Evolutionary conservation across 1,140 invertebrate genomes (phyloP), one percentile per base, ranked within the genome.

Genomic region (Micrasema minimum): DNA sequence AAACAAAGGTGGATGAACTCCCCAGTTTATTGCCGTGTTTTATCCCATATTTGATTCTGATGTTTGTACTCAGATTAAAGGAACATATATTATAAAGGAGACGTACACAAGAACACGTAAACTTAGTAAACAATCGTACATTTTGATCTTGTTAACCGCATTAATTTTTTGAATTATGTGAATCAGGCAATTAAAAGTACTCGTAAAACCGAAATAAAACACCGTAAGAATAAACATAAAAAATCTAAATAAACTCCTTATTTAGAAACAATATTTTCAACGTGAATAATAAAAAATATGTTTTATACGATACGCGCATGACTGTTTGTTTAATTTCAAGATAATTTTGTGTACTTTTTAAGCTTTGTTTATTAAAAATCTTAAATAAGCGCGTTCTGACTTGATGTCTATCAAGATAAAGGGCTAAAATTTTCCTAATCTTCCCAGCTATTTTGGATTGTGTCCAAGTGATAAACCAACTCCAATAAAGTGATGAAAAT

Each of bases 1-100:
- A 71, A 71, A 71, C 50, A 71, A 14, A 45, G 61, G 69, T 71
- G 69, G 59, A 55, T 71, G 69, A 71, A 71, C 69, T 37, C 61
- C n/a, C 20, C 23, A 43, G 48, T 69, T 62, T 69, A 62, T 57
- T 57, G 18, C 35, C 16, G 53, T 55, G 57, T 59, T 48, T 55
- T 64, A 71, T 71, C 51, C 61, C 61, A 65, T 71, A 71, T 71
- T 66, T 71, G 62, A 61, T 66, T 59, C 66, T 66, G 18, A 37
- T 57, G 53, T 57, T 57, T 57, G 53, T n/a, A 9, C n/a, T 9
- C 26, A 9, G 53, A 57, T 57, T 57, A 57, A n/a, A 46, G 0
- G 3, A 43, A 43, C 11, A 43, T 43, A n/a, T 43, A 5, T 3
- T 43, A 43, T 43, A 11, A 43, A 43, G 14, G 10, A 43, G 41